A percentile compares a stretch with the other conserved stretches of the same genome.
Evolutionary conservation across 2,888 invertebrate genomes (phyloP).

Genomic region (Octodonta nipae): DNA sequence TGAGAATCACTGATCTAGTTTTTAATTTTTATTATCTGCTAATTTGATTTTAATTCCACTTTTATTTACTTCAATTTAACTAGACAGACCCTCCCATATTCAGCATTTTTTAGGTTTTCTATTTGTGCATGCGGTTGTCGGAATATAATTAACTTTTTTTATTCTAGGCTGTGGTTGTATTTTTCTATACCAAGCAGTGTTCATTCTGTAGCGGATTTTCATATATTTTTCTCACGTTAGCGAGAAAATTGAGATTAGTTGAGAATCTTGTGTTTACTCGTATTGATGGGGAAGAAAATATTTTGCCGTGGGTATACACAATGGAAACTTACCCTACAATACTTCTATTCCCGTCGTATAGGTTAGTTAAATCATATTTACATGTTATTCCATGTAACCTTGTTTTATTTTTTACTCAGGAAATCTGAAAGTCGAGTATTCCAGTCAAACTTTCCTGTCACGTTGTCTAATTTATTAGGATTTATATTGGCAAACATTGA

Average conservation of each 20-base stretch:
- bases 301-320: slow-evolving; percentile 76
- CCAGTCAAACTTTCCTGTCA: slow-evolving; percentile 48
- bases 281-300: slow-evolving; percentile 71
- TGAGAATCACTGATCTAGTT: too few relatives aligned
- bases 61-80: too few relatives aligned
- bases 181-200: slow-evolving; percentile 69
- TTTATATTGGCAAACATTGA: slow-evolving; percentile 60
- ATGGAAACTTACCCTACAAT: slow-evolving; percentile 68
- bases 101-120: too few relatives aligned
- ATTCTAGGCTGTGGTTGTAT: slow-evolving; percentile 56
- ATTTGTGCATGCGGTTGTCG: too few relatives aligned
- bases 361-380: slow-evolving; percentile 34
- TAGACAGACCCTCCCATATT: too few relatives aligned
- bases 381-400: slow-evolving; percentile 1
- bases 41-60: too few relatives aligned
- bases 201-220: slow-evolving; percentile 59
- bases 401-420: slow-evolving; percentile 29
- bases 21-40: too few relatives aligned
- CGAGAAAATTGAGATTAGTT: slow-evolving; percentile 45
- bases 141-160: slow-evolving; percentile 4
- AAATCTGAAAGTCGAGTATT: slow-evolving; percentile 60
- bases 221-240: slow-evolving; percentile 53
- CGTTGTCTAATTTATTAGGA: slow-evolving; percentile 52
- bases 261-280: slow-evolving; percentile 47
- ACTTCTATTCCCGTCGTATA: slow-evolving; percentile 61